Conservation (phyloP, 2,888 invertebrate species). For the Epinotia nisella region DNA sequence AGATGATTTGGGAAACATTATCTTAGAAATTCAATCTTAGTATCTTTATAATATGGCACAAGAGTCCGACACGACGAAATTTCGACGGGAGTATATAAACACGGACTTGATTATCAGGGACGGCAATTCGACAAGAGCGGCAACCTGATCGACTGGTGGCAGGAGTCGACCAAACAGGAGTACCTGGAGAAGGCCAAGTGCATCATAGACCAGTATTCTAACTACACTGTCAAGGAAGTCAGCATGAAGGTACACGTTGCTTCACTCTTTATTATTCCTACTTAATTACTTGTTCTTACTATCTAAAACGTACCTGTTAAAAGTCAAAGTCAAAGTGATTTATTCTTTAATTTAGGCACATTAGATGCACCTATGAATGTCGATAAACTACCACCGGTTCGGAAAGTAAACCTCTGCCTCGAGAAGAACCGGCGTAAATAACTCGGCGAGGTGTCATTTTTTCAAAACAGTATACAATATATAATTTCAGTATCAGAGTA, state of each 20-base stretch:
- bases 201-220: slow-evolving; percentile 96
- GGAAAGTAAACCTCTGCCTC: too few relatives aligned
- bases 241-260: slow-evolving; percentile 86
- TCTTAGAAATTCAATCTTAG: too few relatives aligned
- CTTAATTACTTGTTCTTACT: background rate
- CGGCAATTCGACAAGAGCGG: slow-evolving; percentile 96
- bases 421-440: too few relatives aligned
- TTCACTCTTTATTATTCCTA: slow-evolving; percentile 48
- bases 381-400: too few relatives aligned
- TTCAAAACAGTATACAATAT: too few relatives aligned
- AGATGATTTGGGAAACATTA: too few relatives aligned
- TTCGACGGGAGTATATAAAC: background rate
- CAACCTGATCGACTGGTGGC: slow-evolving; percentile 97
- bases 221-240: slow-evolving; percentile 92
- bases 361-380: too few relatives aligned
- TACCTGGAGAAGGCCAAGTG: slow-evolving; percentile 94
- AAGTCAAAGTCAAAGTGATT: too few relatives aligned
- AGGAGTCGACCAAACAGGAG: slow-evolving; percentile 90
- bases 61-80: background rate
- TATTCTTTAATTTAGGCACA: too few relatives aligned
- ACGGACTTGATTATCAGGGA: slow-evolving; percentile 79
- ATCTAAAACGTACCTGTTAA: background rate
- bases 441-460: too few relatives aligned
- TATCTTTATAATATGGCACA: background rate
- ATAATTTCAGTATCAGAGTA: too few relatives aligned